phyloP scores from a whole-genome alignment of 2,113 vertebrate genomes.

The Rhipidura dahli region DNA sequence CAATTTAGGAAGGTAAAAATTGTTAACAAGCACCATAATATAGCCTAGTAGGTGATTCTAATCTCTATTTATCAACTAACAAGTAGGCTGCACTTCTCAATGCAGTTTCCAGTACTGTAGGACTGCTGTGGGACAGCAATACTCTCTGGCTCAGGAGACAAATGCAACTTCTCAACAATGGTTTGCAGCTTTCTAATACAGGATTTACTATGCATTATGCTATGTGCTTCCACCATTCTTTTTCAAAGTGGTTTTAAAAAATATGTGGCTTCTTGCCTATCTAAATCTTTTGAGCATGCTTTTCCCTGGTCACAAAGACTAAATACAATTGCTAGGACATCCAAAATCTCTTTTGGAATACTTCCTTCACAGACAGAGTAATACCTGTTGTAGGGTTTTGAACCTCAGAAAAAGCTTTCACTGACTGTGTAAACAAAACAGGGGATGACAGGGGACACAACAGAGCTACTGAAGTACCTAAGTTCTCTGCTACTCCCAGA shows the following conservation, averaged over 20 bases:
- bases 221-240: neutral
- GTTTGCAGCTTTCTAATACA: neutral
- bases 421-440: neutral
- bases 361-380: neutral
- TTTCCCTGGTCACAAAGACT: neutral
- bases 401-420: neutral
- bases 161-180: neutral
- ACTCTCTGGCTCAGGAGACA: conserved; percentile 16
- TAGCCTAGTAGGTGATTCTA: conserved; percentile 57
- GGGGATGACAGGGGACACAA: neutral
- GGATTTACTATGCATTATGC: neutral
- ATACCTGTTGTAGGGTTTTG: neutral
- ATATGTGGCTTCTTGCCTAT: neutral
- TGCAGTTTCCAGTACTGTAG: neutral
- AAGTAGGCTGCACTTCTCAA: conserved; percentile 25
- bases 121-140: conserved; percentile 19
- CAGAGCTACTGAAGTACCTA: neutral
- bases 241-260: neutral
- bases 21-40: conserved; percentile 69
- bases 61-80: conserved; percentile 65
- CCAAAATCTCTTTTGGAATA: neutral
- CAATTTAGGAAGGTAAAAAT: conserved; percentile 71
- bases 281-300: neutral
- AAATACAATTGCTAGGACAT: neutral
- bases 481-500: neutral